phyloP scores from a whole-genome alignment of 1,140 invertebrate genomes.

The Heliconius himera region DNA sequence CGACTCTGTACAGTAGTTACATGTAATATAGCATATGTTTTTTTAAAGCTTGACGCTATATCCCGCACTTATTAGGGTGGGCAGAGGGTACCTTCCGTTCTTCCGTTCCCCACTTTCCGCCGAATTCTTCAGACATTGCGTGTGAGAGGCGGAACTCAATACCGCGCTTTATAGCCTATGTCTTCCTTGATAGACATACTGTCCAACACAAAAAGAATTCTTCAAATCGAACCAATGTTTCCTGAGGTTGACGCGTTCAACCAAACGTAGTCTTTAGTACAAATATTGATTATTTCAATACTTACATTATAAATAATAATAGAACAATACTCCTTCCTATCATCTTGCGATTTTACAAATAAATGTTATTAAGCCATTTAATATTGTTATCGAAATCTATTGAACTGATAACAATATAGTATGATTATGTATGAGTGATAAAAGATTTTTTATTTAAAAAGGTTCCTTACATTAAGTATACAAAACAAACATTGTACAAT shows the following conservation, averaged over 20 bases:
- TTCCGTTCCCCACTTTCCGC: too few species aligned
- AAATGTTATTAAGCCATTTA: conserved; percentile 2
- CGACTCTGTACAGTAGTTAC: too few species aligned
- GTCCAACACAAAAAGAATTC: neutral
- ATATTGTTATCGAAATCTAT: conserved; percentile 15
- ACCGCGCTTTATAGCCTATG: too few species aligned
- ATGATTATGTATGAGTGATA: neutral
- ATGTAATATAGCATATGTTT: too few species aligned
- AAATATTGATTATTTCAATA: conserved; percentile 7
- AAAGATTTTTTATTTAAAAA: neutral
- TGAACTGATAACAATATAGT: conserved; percentile 9
- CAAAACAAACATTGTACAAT: too few species aligned
- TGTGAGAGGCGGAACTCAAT: too few species aligned
- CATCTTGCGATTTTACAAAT: conserved; percentile 21
- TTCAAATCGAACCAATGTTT: neutral
- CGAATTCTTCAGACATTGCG: too few species aligned
- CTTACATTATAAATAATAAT: conserved; percentile 35
- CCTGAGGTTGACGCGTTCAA: neutral
- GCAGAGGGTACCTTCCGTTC: too few species aligned
- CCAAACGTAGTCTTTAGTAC: neutral
- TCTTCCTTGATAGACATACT: too few species aligned
- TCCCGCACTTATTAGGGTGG: too few species aligned
- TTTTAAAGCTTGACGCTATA: too few species aligned
- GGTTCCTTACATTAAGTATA: neutral
- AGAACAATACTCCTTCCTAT: neutral